phyloP scores from a whole-genome alignment of 92 coral and sea anemone genomes.

The Siderastrea radians region DNA sequence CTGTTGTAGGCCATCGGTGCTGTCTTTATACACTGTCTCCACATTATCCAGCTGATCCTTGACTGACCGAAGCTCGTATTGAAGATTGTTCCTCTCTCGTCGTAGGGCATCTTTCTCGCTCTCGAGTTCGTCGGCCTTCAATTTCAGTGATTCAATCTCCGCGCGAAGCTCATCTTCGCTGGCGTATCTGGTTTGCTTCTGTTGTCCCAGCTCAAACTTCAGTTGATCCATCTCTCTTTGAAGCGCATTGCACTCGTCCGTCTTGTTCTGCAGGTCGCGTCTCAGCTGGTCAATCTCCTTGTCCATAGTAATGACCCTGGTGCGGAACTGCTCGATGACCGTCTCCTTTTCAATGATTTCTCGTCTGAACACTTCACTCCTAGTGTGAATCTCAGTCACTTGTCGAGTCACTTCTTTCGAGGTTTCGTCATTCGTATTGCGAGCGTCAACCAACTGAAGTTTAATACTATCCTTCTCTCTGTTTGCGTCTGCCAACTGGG shows the following conservation, averaged over 20 bases:
- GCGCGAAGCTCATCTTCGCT: constrained; percentile 77
- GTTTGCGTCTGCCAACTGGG: constrained; percentile 70
- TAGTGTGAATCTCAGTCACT: constrained; percentile 76
- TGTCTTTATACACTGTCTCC: constrained; percentile 86
- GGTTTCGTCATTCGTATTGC: constrained; percentile 79
- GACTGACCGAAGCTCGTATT: constrained; percentile 74
- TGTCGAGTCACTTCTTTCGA: constrained; percentile 69
- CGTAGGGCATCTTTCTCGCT: constrained; percentile 74
- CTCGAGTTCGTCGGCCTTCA: constrained; percentile 74
- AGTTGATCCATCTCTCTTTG: constrained; percentile 70
- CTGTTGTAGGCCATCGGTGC: constrained; percentile 79
- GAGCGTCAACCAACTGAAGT: constrained; percentile 70
- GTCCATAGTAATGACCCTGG: constrained; percentile 72
- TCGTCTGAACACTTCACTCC: constrained; percentile 78
- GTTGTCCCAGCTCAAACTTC: constrained; percentile 68
- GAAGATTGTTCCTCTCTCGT: constrained; percentile 77
- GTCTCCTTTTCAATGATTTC: constrained; percentile 84
- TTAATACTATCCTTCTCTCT: constrained; percentile 80
- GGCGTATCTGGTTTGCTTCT: constrained; percentile 57
- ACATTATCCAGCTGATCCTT: constrained; percentile 74
- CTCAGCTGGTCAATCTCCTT: constrained; percentile 78
- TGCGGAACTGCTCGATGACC: constrained; percentile 82
- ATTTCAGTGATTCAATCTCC: constrained; percentile 86
- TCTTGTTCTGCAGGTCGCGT: constrained; percentile 80
- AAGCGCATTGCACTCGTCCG: constrained; percentile 75